These are phyloP conservation scores for Paramormyrops hopkinsi DNA, from an alignment of 2,797 vertebrate species.

Conservation along the genomic window DNA sequence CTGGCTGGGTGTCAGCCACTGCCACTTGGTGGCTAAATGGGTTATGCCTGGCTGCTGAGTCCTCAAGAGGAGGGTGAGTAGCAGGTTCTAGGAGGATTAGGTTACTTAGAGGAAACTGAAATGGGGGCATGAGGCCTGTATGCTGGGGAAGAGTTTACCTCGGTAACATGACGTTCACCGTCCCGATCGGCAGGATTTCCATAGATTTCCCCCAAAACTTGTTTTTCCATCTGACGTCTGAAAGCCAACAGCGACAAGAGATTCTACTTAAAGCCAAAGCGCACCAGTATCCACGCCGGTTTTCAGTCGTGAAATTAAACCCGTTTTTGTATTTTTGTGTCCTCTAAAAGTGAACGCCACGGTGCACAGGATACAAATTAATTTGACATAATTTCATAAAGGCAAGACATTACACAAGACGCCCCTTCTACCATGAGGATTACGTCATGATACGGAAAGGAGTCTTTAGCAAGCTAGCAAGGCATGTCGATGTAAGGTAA, in stretches of 20 bases:
- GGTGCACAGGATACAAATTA: not conserved
- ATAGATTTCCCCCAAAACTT: constrained; percentile 99
- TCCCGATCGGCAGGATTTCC: constrained; percentile 95
- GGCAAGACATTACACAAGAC: not conserved
- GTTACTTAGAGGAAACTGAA: not conserved
- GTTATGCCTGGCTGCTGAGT: not conserved
- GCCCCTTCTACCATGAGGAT: not conserved
- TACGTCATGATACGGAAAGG: not conserved
- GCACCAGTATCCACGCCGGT: not conserved
- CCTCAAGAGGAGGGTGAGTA: not conserved
- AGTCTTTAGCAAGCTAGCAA: not conserved
- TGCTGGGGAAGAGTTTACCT: constrained; percentile 64
- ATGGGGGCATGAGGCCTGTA: not conserved
- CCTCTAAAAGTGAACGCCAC: not conserved
- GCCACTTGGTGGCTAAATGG: not conserved
- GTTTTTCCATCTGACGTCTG: constrained; percentile 99
- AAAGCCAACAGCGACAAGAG: constrained; percentile 20
- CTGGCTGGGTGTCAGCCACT: not conserved
- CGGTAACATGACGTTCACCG: constrained; percentile 84
- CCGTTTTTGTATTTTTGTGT: not conserved
- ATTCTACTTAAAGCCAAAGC: not conserved
- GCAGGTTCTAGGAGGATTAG: not conserved
- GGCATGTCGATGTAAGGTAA: not conserved
- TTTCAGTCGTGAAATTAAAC: not conserved
- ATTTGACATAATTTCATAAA: not conserved